Evolutionary conservation across 2,113 vertebrate species (phyloP), one percentile per base, ranked within the genome.

Genomic region (Nothoprocta perdicaria): DNA sequence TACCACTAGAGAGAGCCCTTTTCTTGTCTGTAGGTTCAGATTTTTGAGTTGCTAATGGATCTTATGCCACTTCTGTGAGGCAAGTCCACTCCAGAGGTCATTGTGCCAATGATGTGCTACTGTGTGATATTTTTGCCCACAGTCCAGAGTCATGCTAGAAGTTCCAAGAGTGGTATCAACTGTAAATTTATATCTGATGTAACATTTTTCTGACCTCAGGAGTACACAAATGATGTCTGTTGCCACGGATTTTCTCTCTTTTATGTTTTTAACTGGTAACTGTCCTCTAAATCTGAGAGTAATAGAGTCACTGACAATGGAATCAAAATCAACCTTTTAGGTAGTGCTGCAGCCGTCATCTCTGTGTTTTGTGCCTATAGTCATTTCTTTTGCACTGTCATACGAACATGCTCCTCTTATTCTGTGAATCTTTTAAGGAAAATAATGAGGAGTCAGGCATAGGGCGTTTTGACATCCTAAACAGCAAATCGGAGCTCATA

Each of bases 1-100:
- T 66, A 66, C 94, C 91, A 93, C 89, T 93, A 93, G 86, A 92
- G 91, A 0, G 81, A 95, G 86, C 74, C 75, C 67, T 95, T 94
- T 89, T 95, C 81, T 88, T 95, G 66, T 38, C 38, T 88, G 77
- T 63, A 43, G 61, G 88, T 72, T 16, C 12, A 60, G 31, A 52
- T 61, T 67, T 89, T 93, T 90, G 81, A 76, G 84, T 66, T 72
- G 26, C 12, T 73, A 4, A 14, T 86, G 78, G 31, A 89, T 65
- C 48, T 68, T 72, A 40, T 76, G n/a, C 62, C 40, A 76, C 19
- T 68, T 86, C 18, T 57, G 16, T n/a, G 50, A 50, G 53, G 27
- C 7, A 55, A 55, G 27, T 11, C 29, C 50, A 3, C 3, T 12
- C 73, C 65, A 60, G 52, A 75, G 14, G 24, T 84, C 19, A 26